phyloP scores from a whole-genome alignment of 2,113 vertebrate genomes.

The Paradisaea rubra region DNA sequence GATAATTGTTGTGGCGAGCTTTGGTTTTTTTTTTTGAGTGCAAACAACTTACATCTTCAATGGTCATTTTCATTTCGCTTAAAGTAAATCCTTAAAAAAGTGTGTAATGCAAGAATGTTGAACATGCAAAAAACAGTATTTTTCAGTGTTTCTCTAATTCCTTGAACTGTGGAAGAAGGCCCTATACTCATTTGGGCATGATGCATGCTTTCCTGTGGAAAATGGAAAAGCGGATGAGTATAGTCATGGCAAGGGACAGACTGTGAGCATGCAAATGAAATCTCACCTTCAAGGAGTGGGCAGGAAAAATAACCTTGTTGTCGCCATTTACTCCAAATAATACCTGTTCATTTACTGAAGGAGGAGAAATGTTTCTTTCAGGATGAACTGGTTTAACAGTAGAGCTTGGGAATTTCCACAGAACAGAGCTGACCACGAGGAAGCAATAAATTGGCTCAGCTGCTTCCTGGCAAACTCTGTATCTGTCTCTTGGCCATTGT shows the following conservation, averaged over 20 bases:
- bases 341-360: not conserved
- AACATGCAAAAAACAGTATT: not conserved
- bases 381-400: not conserved
- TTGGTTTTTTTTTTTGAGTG: not conserved
- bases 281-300: not conserved
- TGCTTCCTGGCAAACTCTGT: not conserved
- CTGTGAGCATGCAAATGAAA: not conserved
- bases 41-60: not conserved
- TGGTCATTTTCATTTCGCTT: not conserved
- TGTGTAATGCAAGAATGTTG: not conserved
- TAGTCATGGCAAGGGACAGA: not conserved
- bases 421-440: not conserved
- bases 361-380: not conserved
- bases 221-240: not conserved
- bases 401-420: not conserved
- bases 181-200: not conserved
- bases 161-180: not conserved
- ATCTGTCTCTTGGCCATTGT: not conserved
- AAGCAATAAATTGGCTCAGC: not conserved
- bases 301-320: not conserved
- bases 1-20: not conserved
- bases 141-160: not conserved
- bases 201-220: not conserved
- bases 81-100: not conserved
- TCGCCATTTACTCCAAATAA: not conserved